A percentile compares a stretch with the other conserved stretches of the same genome.
These are phyloP conservation scores for Rousettus madagascariensis DNA, from an alignment of 2,797 vertebrate genomes.

Conservation along the genomic window DNA sequence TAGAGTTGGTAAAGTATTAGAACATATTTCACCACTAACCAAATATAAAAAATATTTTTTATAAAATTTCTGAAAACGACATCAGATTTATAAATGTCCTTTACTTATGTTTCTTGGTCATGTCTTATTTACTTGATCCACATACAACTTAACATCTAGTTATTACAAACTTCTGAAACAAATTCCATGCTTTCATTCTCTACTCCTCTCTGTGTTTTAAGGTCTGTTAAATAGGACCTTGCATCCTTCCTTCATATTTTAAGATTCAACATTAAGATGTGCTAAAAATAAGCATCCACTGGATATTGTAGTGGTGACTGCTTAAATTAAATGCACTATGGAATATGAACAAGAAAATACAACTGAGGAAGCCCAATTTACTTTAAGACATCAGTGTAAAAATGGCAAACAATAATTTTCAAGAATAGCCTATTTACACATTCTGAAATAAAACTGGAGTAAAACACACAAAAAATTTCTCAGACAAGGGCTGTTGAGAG, in stretches of 20 bases:
- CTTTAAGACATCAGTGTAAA: not conserved
- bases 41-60: slow-evolving; percentile 20
- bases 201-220: not conserved
- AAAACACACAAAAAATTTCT: not conserved
- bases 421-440: not conserved
- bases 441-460: not conserved
- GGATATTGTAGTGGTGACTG: not conserved
- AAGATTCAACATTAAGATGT: not conserved
- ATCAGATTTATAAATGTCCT: not conserved
- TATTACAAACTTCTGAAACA: not conserved
- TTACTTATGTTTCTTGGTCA: not conserved
- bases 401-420: not conserved
- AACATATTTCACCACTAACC: not conserved
- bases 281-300: not conserved
- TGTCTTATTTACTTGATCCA: not conserved
- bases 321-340: not conserved
- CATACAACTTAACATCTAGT: not conserved
- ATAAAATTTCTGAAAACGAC: not conserved
- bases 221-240: not conserved
- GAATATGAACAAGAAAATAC: not conserved
- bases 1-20: not conserved
- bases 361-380: not conserved
- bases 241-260: not conserved
- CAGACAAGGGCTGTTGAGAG: not conserved
- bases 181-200: not conserved